phyloP scores from a whole-genome alignment of 2,797 vertebrate genomes.

The Fistularia tabacaria region DNA sequence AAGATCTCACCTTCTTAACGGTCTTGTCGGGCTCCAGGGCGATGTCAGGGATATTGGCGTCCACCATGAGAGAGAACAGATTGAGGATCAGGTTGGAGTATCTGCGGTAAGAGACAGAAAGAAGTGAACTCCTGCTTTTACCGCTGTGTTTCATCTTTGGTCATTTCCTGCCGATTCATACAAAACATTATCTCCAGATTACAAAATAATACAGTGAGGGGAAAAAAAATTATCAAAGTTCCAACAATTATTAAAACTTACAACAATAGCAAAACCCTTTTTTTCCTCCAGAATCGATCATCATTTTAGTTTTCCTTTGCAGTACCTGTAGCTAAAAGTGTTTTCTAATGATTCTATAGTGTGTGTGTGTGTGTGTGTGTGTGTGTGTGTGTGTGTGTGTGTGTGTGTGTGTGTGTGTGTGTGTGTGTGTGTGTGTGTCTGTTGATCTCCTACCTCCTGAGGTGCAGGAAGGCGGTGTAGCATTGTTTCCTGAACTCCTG shows the following conservation, averaged over 20 bases:
- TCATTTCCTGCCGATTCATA: background rate
- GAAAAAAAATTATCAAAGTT: background rate
- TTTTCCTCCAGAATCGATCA: too few relatives aligned
- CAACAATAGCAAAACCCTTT: too few relatives aligned
- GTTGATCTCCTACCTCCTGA: slow-evolving; percentile 79
- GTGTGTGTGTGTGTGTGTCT: slow-evolving; percentile 1
- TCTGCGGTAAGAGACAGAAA: slow-evolving; percentile 65
- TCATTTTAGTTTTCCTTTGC: too few relatives aligned
- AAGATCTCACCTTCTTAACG: slow-evolving; percentile 86
- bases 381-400: background rate
- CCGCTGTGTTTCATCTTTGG: too few relatives aligned
- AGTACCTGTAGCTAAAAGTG: too few relatives aligned
- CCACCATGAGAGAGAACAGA: slow-evolving; percentile 98
- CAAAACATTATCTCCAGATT: too few relatives aligned
- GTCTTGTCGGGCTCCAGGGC: slow-evolving; percentile 98
- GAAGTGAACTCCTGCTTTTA: too few relatives aligned
- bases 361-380: background rate
- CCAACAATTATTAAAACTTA: too few relatives aligned
- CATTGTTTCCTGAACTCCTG: slow-evolving; percentile 98
- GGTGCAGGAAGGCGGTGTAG: slow-evolving; percentile 96
- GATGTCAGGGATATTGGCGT: slow-evolving; percentile 98
- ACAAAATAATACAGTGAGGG: too few relatives aligned
- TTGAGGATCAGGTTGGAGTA: slow-evolving; percentile 99
- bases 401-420: slow-evolving; percentile 1
- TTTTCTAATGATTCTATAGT: too few relatives aligned